Conservation (phyloP, 1,140 invertebrate genomes). For the Argopecten irradians region DNA sequence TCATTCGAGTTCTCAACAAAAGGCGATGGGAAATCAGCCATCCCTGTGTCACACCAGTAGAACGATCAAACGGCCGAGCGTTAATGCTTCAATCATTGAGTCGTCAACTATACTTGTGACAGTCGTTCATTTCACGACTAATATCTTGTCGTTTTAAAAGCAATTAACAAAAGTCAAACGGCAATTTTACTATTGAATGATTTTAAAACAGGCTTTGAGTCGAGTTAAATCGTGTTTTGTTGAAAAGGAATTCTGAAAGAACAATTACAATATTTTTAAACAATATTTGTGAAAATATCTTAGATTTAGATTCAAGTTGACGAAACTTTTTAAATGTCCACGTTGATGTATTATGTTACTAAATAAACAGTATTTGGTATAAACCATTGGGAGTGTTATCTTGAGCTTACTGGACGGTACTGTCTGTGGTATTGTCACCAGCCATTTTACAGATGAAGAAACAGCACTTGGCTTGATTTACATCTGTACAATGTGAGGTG, state of each 20-base stretch:
- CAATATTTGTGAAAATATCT: too few species aligned
- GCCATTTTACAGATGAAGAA: background rate
- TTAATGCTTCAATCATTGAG: background rate
- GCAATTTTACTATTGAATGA: background rate
- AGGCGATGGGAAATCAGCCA: conserved; percentile 4
- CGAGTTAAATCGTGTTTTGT: too few species aligned
- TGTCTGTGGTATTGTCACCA: background rate
- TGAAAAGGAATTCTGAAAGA: too few species aligned
- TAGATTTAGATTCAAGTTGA: background rate
- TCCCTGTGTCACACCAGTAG: background rate
- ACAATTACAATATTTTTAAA: background rate
- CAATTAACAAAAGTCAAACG: background rate
- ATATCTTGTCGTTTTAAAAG: background rate
- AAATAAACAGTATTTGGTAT: background rate
- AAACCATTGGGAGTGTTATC: background rate
- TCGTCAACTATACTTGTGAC: background rate
- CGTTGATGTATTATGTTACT: background rate
- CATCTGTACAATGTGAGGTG: background rate
- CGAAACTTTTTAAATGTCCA: background rate
- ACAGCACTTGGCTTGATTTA: background rate
- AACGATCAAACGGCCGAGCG: background rate
- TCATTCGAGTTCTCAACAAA: background rate
- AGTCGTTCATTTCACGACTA: background rate
- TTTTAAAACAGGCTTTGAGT: too few species aligned
- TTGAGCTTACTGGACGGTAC: background rate